Base-by-base conservation (phyloP, 2,113 vertebrate species). In the Dasyornis broadbenti region DNA sequence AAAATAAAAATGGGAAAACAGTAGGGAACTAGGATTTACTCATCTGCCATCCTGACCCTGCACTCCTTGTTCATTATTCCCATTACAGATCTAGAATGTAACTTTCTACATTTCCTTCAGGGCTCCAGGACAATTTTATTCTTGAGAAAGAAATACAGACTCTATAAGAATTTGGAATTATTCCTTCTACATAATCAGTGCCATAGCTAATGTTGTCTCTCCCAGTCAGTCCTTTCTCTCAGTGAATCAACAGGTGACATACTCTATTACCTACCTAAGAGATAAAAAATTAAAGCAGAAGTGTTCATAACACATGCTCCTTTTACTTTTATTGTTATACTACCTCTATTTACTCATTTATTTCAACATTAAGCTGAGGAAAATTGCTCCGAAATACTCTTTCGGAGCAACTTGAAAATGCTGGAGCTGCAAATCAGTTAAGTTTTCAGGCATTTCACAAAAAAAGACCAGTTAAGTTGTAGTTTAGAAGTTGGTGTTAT, bases 241-340 rank as follows among this genome's bases (percentile, higher is more conserved):
- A 30, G 37, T 37, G 24, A 65, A 70, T 39, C 31, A 77, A 53
- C 7, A 65, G 50, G 20, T 50, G 49, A 78, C 13, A 66, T 19
- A 59, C 26, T 30, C 7, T 57, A 69, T 21, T 72, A 68, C 20
- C 31, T 73, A 49, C n/a, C n/a, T n/a, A 20, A 73, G 49, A 92
- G 85, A 85, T 20, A 59, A 70, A 88, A 91, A 28, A 65, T 35
- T 11, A 63, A 78, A 30, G 17, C 52, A 84, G 26, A 86, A 86
- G 31, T 1, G 0, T 21, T 71, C 4, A 3, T 2, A 3, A 64
- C 40, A 53, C 7, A 18, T 17, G 7, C 4, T 78, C 9, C 5
- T 81, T 86, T 66, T 35, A 40, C 49, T 86, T 75, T 60, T 30
- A 40, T 17, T 69, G 27, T 60, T 68, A 37, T 19, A 37, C 13